These are phyloP conservation scores for Eriocheir sinensis DNA, from an alignment of 1,140 invertebrate species.

Conservation along the genomic window DNA sequence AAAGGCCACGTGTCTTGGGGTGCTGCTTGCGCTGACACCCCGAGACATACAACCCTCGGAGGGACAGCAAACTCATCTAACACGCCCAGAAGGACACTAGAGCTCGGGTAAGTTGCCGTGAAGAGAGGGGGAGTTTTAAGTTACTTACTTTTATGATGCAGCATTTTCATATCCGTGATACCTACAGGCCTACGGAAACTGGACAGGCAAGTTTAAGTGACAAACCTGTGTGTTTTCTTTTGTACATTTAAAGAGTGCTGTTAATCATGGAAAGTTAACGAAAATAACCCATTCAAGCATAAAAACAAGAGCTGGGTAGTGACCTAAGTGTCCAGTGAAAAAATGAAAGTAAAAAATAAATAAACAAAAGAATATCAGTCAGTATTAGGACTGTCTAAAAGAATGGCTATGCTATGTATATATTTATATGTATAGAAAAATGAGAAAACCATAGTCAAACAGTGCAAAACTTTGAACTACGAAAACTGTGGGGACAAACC, in stretches of 20 bases:
- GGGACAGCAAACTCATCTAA: slow-evolving; percentile 51
- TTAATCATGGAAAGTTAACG: slow-evolving; percentile 73
- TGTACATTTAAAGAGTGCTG: slow-evolving; percentile 73
- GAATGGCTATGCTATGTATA: slow-evolving; percentile 63
- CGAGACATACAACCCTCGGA: slow-evolving; percentile 18
- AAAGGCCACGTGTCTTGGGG: slow-evolving; percentile 34
- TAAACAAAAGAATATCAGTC: slow-evolving; percentile 65
- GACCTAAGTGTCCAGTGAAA: slow-evolving; percentile 57
- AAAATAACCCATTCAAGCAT: slow-evolving; percentile 77
- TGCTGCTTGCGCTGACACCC: slow-evolving; percentile 31
- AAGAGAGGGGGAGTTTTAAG: slow-evolving; percentile 63
- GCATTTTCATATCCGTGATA: slow-evolving; percentile 72
- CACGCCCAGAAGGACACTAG: slow-evolving; percentile 65
- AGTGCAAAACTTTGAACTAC: slow-evolving; percentile 73
- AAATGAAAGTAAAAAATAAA: slow-evolving; percentile 60
- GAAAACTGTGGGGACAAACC: slow-evolving; percentile 69
- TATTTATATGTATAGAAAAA: not conserved
- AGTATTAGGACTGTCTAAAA: slow-evolving; percentile 73
- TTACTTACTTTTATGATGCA: slow-evolving; percentile 77
- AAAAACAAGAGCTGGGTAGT: slow-evolving; percentile 71
- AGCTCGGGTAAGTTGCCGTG: slow-evolving; percentile 66
- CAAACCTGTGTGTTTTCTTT: slow-evolving; percentile 70
- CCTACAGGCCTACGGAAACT: slow-evolving; percentile 68
- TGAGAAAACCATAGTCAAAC: slow-evolving; percentile 72
- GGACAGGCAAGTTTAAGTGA: slow-evolving; percentile 74